A percentile compares a stretch with the other conserved stretches of the same genome.
Evolutionary conservation across 2,888 invertebrate species (phyloP).

Genomic region (Trimorus sp.): DNA sequence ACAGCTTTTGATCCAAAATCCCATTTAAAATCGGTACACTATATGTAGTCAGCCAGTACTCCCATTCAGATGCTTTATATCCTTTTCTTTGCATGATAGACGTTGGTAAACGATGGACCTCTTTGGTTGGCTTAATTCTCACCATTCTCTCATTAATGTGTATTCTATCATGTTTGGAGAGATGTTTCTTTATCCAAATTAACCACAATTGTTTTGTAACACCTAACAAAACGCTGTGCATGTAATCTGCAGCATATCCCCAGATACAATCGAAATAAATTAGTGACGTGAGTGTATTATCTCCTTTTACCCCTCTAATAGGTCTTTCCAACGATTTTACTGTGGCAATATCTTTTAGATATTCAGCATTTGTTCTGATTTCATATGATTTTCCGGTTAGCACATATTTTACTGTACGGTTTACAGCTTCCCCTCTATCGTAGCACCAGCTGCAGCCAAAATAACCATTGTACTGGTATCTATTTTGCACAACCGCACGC

Average conservation of each 20-base stretch:
- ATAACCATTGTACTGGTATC: background rate
- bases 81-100: constrained; percentile 6
- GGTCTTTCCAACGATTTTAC: background rate
- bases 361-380: constrained; percentile 20
- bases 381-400: background rate
- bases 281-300: background rate
- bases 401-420: constrained; percentile 7
- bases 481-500: background rate
- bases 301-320: constrained; percentile 7
- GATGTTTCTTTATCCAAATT: constrained; percentile 5
- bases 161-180: background rate
- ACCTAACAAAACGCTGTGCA: constrained; percentile 8
- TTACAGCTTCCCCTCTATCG: background rate
- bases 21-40: constrained; percentile 22
- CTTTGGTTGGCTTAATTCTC: constrained; percentile 4
- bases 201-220: constrained; percentile 9
- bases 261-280: background rate
- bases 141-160: constrained; percentile 1
- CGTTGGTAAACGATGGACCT: constrained; percentile 8
- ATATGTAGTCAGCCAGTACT: background rate
- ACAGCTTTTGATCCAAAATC: constrained; percentile 4
- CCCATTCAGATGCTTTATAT: constrained; percentile 19
- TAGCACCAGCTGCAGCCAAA: constrained; percentile 6
- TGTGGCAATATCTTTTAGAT: constrained; percentile 9
- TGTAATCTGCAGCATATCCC: background rate